These are phyloP conservation scores for Pyralis farinalis DNA, from an alignment of 2,888 invertebrate genomes.

Conservation along the genomic window DNA sequence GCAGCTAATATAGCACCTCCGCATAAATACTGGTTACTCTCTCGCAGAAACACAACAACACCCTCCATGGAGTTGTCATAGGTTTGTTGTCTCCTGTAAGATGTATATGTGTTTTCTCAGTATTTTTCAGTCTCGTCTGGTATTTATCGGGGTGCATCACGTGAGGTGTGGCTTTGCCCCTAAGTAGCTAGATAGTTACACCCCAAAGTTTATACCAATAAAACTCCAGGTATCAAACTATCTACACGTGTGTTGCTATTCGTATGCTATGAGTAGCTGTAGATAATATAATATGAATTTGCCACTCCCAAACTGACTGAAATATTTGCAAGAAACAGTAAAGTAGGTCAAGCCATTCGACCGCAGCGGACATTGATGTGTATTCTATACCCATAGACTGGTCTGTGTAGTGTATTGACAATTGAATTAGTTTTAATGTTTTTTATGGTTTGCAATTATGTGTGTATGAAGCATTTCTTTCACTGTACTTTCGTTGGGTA, in stretches of 20 bases:
- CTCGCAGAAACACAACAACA: too few relatives aligned
- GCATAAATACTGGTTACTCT: too few relatives aligned
- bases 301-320: slow-evolving; percentile 59
- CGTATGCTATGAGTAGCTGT: slow-evolving; percentile 40
- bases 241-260: slow-evolving; percentile 5
- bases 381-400: background rate
- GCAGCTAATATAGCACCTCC: too few relatives aligned
- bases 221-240: too few relatives aligned
- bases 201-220: too few relatives aligned
- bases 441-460: slow-evolving; percentile 30
- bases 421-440: background rate
- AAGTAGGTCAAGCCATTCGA: slow-evolving; percentile 52
- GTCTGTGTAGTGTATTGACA: background rate
- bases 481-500: slow-evolving; percentile 15
- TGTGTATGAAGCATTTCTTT: slow-evolving; percentile 12
- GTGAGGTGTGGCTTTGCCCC: too few relatives aligned
- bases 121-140: too few relatives aligned
- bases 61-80: too few relatives aligned
- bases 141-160: too few relatives aligned
- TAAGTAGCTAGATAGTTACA: too few relatives aligned
- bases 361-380: background rate
- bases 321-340: slow-evolving; percentile 54
- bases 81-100: too few relatives aligned
- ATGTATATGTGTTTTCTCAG: too few relatives aligned
- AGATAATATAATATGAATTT: slow-evolving; percentile 31